Conservation (phyloP, 2,113 vertebrate genomes). For the Rhinoderma darwinii region DNA sequence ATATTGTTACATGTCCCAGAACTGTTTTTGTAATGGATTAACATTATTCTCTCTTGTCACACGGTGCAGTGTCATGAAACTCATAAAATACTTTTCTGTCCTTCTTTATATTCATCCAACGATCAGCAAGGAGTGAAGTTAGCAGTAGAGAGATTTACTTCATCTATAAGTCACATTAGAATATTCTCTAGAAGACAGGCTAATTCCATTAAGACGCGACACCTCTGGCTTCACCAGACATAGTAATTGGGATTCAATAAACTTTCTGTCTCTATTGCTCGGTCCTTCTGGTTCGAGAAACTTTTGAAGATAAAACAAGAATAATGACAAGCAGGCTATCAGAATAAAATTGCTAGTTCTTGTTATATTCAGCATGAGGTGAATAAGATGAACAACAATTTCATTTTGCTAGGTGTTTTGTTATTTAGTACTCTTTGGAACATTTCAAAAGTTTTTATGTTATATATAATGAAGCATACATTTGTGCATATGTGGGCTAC, state of each 20-base stretch:
- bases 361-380: not conserved
- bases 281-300: constrained; percentile 7
- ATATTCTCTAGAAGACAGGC: constrained; percentile 6
- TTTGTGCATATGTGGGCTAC: not conserved
- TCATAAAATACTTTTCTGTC: constrained; percentile 42
- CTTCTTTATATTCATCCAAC: constrained; percentile 38
- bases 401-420: not conserved
- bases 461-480: not conserved
- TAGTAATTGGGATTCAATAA: constrained; percentile 25
- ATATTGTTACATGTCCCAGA: constrained; percentile 53
- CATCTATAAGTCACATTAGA: constrained; percentile 32
- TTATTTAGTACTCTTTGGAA: not conserved
- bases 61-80: constrained; percentile 27
- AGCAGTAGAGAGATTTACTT: constrained; percentile 35
- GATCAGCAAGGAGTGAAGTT: constrained; percentile 19
- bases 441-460: not conserved
- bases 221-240: constrained; percentile 20
- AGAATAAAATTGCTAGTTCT: not conserved
- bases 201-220: constrained; percentile 40
- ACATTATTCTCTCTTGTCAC: constrained; percentile 49
- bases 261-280: not conserved
- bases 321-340: not conserved
- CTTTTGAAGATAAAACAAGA: constrained; percentile 1
- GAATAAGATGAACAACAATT: not conserved
- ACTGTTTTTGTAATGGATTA: constrained; percentile 54